Conservation (phyloP, 2,888 invertebrate species). For the Melanostoma mellinum region DNA sequence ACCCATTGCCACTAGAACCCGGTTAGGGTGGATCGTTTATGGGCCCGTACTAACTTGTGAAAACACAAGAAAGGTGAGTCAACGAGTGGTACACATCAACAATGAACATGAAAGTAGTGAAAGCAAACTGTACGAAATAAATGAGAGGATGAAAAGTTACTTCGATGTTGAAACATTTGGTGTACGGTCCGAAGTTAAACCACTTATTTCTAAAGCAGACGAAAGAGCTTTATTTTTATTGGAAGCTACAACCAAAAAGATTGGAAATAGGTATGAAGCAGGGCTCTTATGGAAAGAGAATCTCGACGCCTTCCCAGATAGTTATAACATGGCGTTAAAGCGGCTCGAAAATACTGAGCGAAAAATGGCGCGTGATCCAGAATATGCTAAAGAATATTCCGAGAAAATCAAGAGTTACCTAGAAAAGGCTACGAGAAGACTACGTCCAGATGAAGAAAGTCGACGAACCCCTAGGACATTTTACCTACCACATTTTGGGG, state of each 20-base stretch:
- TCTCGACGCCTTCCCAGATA: conserved; percentile 5
- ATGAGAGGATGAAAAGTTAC: background rate
- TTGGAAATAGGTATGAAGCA: conserved; percentile 15
- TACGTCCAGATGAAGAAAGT: conserved; percentile 54
- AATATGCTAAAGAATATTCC: conserved; percentile 50
- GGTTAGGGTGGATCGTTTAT: conserved; percentile 2
- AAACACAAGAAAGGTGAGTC: background rate
- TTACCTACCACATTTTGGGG: conserved; percentile 75
- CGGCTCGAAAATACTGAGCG: conserved; percentile 47
- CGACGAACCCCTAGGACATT: conserved; percentile 53
- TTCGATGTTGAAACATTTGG: conserved; percentile 11
- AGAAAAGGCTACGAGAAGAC: conserved; percentile 68
- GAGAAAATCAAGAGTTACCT: conserved; percentile 61
- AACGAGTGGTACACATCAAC: background rate
- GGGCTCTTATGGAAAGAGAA: conserved; percentile 48
- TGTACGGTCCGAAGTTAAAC: background rate
- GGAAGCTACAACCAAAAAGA: conserved; percentile 9
- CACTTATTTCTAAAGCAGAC: background rate
- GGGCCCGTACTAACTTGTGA: conserved; percentile 1
- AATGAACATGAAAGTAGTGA: background rate
- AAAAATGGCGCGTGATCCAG: conserved; percentile 34
- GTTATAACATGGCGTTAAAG: conserved; percentile 56
- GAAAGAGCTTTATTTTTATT: background rate
- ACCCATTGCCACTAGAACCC: background rate
- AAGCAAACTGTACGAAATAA: background rate